Percentiles rank a stretch among this genome's conserved stretches.
These are phyloP conservation scores for Allobates femoralis DNA, from an alignment of 2,797 vertebrate species.

Conservation along the genomic window DNA sequence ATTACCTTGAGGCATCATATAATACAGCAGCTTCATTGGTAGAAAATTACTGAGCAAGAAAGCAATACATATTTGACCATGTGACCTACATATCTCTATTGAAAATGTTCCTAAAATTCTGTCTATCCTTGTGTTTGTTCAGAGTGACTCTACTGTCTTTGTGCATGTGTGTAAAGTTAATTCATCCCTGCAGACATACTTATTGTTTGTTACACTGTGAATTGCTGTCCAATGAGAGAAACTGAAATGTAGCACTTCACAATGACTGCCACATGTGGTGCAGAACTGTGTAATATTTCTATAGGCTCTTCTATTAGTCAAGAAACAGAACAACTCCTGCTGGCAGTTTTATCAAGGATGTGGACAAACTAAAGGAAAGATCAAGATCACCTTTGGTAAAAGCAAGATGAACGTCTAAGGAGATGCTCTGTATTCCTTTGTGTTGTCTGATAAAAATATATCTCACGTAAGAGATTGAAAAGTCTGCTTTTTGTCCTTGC, in stretches of 20 bases:
- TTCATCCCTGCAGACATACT: constrained; percentile 61
- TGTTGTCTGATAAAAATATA: constrained; percentile 62
- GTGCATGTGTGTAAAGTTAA: constrained; percentile 61
- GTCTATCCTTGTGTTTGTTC: constrained; percentile 37
- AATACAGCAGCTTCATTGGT: not conserved
- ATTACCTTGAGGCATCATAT: not conserved
- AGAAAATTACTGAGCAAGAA: constrained; percentile 39
- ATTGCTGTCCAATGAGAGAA: constrained; percentile 64
- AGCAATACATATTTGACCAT: constrained; percentile 42
- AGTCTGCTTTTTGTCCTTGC: constrained; percentile 56
- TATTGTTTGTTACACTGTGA: constrained; percentile 64
- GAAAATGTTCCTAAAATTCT: constrained; percentile 55
- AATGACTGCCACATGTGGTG: constrained; percentile 67
- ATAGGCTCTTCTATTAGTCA: constrained; percentile 69
- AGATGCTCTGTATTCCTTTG: constrained; percentile 60
- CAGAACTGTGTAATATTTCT: constrained; percentile 68
- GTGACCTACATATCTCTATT: constrained; percentile 50
- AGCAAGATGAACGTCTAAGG: constrained; percentile 64
- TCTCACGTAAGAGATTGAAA: constrained; percentile 56
- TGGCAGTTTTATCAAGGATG: constrained; percentile 69
- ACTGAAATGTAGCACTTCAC: constrained; percentile 69
- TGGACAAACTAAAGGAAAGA: constrained; percentile 69
- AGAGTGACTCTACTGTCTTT: constrained; percentile 51
- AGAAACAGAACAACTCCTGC: constrained; percentile 70
- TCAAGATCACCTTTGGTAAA: constrained; percentile 69